phyloP scores from a whole-genome alignment of 2,888 invertebrate genomes.

The Synergus gifuensis region DNA sequence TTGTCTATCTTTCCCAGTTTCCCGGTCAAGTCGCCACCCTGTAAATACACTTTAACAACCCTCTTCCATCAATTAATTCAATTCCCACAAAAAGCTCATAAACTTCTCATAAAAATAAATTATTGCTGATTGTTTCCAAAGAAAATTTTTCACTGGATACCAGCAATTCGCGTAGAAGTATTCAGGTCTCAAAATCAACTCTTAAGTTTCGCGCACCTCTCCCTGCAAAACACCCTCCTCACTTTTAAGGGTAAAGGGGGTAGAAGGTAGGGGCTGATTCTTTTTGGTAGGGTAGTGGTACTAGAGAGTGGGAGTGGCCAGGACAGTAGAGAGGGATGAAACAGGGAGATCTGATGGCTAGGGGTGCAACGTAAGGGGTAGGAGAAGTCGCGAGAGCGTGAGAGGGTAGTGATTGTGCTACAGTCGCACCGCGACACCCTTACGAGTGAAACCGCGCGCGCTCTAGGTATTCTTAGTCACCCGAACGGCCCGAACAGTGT shows the following conservation, averaged over 20 bases:
- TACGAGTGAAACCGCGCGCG: slow-evolving; percentile 73
- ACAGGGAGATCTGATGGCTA: slow-evolving; percentile 46
- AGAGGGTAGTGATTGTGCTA: slow-evolving; percentile 75
- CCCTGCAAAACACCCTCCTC: neutral
- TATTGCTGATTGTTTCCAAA: neutral
- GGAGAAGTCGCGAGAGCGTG: slow-evolving; percentile 66
- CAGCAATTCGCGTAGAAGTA: neutral
- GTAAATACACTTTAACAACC: neutral
- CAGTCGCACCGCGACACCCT: slow-evolving; percentile 77
- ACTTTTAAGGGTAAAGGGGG: slow-evolving; percentile 25
- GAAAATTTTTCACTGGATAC: slow-evolving; percentile 13
- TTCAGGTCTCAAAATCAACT: slow-evolving; percentile 20
- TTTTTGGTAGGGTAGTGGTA: slow-evolving; percentile 23
- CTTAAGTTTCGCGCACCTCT: slow-evolving; percentile 10
- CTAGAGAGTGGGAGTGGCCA: slow-evolving; percentile 47
- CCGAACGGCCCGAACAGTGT: slow-evolving; percentile 59
- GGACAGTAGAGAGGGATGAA: slow-evolving; percentile 51
- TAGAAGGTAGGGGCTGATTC: slow-evolving; percentile 54
- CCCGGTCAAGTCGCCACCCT: too few species aligned
- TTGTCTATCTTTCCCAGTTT: too few species aligned
- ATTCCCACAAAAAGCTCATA: slow-evolving; percentile 3
- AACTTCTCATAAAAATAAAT: slow-evolving; percentile 12
- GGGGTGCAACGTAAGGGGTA: slow-evolving; percentile 51
- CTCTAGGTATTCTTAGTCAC: slow-evolving; percentile 48
- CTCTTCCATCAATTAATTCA: neutral